phyloP scores from a whole-genome alignment of 2,888 invertebrate genomes.

The Malacosoma neustria region DNA sequence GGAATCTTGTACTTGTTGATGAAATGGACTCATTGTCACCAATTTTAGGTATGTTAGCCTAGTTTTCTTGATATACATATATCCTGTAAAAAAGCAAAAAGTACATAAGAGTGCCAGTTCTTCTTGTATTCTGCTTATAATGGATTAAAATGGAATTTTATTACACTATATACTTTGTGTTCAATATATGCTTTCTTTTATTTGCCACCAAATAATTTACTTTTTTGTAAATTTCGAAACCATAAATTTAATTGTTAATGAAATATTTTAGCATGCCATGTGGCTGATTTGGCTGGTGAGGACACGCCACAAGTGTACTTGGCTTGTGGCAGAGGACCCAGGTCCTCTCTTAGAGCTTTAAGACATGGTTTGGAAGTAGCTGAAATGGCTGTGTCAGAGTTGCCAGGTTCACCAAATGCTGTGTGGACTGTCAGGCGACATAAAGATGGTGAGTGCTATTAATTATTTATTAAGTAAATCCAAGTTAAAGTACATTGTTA shows the following conservation, averaged over 20 bases:
- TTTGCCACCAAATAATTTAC: too few species aligned
- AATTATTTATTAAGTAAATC: too few species aligned
- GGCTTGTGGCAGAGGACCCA: constrained; percentile 95
- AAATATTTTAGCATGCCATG: constrained; percentile 84
- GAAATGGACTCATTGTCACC: constrained; percentile 97
- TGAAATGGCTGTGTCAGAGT: constrained; percentile 99
- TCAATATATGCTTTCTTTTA: too few species aligned
- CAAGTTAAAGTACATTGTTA: too few species aligned
- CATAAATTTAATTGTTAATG: too few species aligned
- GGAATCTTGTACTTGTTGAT: constrained; percentile 97
- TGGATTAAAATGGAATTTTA: too few species aligned
- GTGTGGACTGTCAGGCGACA: constrained; percentile 99
- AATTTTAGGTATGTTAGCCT: constrained; percentile 78
- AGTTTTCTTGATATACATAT: too few species aligned
- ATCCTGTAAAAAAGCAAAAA: too few species aligned
- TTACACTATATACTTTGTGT: too few species aligned
- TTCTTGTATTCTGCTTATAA: too few species aligned
- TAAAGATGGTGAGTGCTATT: constrained; percentile 89
- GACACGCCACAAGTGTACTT: constrained; percentile 99
- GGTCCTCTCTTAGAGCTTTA: constrained; percentile 93
- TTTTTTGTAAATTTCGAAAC: too few species aligned
- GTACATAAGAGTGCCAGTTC: too few species aligned
- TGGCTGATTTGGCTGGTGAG: constrained; percentile 96
- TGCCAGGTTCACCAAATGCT: constrained; percentile 99
- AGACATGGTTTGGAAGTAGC: constrained; percentile 98